These are phyloP conservation scores for Drosophila jambulina DNA, from an alignment of 1,140 invertebrate genomes.

Conservation along the genomic window DNA sequence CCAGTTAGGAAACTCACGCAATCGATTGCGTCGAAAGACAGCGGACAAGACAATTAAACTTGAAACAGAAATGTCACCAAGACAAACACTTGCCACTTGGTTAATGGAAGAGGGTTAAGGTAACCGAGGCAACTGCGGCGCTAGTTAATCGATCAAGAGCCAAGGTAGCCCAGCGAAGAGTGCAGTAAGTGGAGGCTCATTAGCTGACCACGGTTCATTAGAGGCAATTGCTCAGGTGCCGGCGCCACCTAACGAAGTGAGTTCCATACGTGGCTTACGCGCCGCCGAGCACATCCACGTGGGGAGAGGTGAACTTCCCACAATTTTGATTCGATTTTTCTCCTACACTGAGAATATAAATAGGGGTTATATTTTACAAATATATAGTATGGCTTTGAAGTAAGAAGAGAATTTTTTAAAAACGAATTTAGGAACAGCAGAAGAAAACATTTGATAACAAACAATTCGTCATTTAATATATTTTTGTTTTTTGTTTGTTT, in stretches of 20 bases:
- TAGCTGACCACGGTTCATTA: constrained; percentile 63
- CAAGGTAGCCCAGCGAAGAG: constrained; percentile 12
- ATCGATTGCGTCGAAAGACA: constrained; percentile 63
- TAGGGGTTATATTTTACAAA: not conserved
- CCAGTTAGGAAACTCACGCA: constrained; percentile 47
- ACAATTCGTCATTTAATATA: too few species aligned
- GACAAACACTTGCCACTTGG: constrained; percentile 35
- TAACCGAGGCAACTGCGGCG: constrained; percentile 32
- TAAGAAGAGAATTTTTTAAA: too few species aligned
- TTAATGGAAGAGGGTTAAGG: constrained; percentile 68
- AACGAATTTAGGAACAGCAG: too few species aligned
- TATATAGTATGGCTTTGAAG: too few species aligned
- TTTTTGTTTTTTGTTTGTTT: too few species aligned
- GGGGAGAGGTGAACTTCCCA: not conserved
- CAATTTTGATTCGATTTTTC: not conserved
- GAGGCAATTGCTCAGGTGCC: constrained; percentile 22
- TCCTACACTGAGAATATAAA: not conserved
- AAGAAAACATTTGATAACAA: too few species aligned
- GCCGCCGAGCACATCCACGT: constrained; percentile 1
- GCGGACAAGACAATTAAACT: constrained; percentile 75
- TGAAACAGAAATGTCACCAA: constrained; percentile 69
- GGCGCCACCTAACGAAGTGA: constrained; percentile 3
- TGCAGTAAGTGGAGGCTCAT: constrained; percentile 32
- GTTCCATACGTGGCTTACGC: constrained; percentile 40
- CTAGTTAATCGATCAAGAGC: constrained; percentile 69